Evolutionary conservation across 1,140 invertebrate species (phyloP), one percentile per base, ranked within the genome.

Genomic region (Aricia agestis): DNA sequence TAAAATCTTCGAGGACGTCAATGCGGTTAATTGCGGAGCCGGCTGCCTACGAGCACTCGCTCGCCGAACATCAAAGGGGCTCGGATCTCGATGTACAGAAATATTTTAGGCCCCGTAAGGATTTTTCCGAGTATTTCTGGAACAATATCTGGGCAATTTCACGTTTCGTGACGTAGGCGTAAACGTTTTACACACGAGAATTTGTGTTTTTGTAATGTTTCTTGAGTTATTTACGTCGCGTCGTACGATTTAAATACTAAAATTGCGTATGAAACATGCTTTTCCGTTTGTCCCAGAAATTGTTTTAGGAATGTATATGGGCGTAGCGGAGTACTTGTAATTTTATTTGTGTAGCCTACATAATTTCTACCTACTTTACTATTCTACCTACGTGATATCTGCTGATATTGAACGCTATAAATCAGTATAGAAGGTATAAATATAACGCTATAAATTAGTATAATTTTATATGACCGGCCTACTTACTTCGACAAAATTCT

Each of bases 1-100:
- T 59, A 67, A 74, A 79, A 80, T 79, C 78, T 87, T 84, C 82
- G 82, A 82, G 78, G 68, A 83, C 75, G 83, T 78, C 81, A 81
- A 78, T 80, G 77, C 72, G 75, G 76, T 84, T 85, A 85, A 85
- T 84, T 82, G 80, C 80, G 78, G 79, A 76, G 10, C 45, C 79
- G 77, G 72, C 9, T 36, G 36, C 36, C 36, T 79, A 63, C 70
- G 18, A 59, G 68, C 72, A 73, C 75, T 70, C 72, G 74, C 79
- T 36, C 25, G 9, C 2, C 36, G 74, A 76, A 78, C 77, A 83
- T 87, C 84, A 87, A 87, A 87, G 82, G 70, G 73, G 42, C 67
- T 76, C 68, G 72, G 71, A 74, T 57, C 67, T 76, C 68, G 74
- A 72, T 41, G 71, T 75, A 74, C 32, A 72, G 70, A 31, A 77